Evolutionary conservation across 2,113 vertebrate genomes (phyloP).

Genomic region (Clarias gariepinus): DNA sequence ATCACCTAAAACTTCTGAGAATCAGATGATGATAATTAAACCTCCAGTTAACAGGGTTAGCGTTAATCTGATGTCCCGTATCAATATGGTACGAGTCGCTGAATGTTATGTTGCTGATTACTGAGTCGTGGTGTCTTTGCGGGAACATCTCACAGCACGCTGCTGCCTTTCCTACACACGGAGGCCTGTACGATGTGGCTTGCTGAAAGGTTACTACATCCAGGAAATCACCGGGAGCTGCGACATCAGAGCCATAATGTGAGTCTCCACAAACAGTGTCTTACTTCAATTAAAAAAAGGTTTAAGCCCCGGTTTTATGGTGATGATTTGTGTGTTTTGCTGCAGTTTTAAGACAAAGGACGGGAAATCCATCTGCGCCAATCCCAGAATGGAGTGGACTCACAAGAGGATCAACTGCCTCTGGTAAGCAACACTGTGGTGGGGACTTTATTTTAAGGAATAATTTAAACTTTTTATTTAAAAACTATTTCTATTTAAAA

Average conservation of each 20-base stretch:
- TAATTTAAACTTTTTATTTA: not conserved
- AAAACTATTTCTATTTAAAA: not conserved
- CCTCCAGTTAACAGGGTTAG: too few relatives aligned
- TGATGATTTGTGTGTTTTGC: not conserved
- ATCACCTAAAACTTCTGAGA: too few relatives aligned
- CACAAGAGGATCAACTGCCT: slow-evolving; percentile 44
- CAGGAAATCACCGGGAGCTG: slow-evolving; percentile 61
- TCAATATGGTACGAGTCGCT: too few relatives aligned
- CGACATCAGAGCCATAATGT: slow-evolving; percentile 71
- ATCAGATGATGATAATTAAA: too few relatives aligned
- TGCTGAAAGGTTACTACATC: slow-evolving; percentile 54
- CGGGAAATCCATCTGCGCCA: slow-evolving; percentile 58
- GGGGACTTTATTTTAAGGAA: not conserved
- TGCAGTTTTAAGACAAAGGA: slow-evolving; percentile 60
- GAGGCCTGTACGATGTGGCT: slow-evolving; percentile 16
- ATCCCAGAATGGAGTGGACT: slow-evolving; percentile 52
- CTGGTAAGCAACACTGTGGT: slow-evolving; percentile 53
- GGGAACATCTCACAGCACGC: slow-evolving; percentile 49
- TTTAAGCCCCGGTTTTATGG: not conserved
- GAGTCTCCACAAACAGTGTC: slow-evolving; percentile 52
- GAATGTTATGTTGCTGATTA: not conserved
- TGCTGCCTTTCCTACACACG: slow-evolving; percentile 64
- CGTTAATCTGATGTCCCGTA: too few relatives aligned
- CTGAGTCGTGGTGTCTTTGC: not conserved
- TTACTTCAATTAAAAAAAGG: not conserved